Percentiles rank a stretch among this genome's conserved stretches.
Conservation (phyloP, 2,113 vertebrate species). For the Lutjanus erythropterus region DNA sequence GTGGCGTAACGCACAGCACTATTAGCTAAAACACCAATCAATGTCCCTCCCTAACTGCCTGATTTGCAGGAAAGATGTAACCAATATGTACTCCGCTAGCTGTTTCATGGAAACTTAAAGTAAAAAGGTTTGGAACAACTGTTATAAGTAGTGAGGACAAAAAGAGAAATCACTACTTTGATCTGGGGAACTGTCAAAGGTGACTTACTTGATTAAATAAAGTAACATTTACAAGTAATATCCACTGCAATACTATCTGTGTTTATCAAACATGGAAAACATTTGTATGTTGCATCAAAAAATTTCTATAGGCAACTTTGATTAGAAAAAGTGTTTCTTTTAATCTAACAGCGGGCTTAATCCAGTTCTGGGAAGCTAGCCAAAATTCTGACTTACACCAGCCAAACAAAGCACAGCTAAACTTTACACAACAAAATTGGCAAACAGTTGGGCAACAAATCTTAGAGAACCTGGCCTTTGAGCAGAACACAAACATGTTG, state of each 20-base stretch:
- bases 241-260: background rate
- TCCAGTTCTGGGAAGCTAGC: conserved; percentile 61
- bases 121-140: too few species aligned
- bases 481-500: conserved; percentile 32
- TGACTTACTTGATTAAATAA: conserved; percentile 17
- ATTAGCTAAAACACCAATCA: too few species aligned
- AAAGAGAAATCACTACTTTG: conserved; percentile 10
- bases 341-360: conserved; percentile 42
- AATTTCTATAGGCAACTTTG: conserved; percentile 22
- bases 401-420: conserved; percentile 51
- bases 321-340: conserved; percentile 20
- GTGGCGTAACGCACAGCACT: too few species aligned
- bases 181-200: conserved; percentile 24
- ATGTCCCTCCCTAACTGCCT: too few species aligned
- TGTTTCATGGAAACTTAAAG: too few species aligned
- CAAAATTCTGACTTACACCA: conserved; percentile 62
- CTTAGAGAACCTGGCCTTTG: conserved; percentile 40
- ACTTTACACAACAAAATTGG: conserved; percentile 39
- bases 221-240: background rate
- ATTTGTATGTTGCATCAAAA: conserved; percentile 15
- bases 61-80: too few species aligned
- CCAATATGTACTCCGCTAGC: too few species aligned
- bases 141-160: conserved; percentile 1
- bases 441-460: conserved; percentile 52
- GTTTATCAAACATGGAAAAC: conserved; percentile 26